These are phyloP conservation scores for Notarius quadriscutis DNA, from an alignment of 2,113 vertebrate species.

Conservation along the genomic window DNA sequence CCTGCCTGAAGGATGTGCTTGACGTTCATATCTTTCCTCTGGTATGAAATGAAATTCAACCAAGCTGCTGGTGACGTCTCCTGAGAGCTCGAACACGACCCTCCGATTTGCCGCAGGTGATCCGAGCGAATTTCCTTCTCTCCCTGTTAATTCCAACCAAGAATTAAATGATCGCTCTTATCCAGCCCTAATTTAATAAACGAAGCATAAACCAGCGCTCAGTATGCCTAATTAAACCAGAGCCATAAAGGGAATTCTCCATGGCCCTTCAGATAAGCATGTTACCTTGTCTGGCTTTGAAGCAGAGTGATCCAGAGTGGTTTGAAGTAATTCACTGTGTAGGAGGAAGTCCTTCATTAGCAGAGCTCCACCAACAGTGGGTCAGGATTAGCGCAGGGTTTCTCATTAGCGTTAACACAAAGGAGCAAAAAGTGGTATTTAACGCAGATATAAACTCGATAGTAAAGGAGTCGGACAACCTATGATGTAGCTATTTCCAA, in stretches of 20 bases:
- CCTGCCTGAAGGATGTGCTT: background rate
- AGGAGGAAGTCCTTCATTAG: constrained; percentile 47
- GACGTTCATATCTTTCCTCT: background rate
- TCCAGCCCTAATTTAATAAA: constrained; percentile 56
- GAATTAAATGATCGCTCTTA: constrained; percentile 39
- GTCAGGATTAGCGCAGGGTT: constrained; percentile 62
- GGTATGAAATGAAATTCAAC: background rate
- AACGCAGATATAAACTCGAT: constrained; percentile 8
- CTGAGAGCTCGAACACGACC: background rate
- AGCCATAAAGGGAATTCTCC: constrained; percentile 42
- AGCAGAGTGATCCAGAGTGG: constrained; percentile 43
- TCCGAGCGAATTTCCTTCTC: constrained; percentile 16
- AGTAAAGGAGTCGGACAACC: constrained; percentile 22
- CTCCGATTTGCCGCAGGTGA: constrained; percentile 15
- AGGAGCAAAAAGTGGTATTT: background rate
- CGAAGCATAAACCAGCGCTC: constrained; percentile 39
- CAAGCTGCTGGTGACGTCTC: background rate
- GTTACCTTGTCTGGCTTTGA: constrained; percentile 52
- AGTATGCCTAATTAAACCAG: constrained; percentile 47
- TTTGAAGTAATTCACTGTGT: constrained; percentile 53
- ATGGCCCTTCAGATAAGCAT: constrained; percentile 30
- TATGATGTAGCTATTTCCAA: background rate
- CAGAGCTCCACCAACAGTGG: constrained; percentile 47
- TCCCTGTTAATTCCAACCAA: constrained; percentile 35
- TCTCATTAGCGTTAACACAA: constrained; percentile 60